Percentiles rank a stretch among this genome's conserved stretches.
These are phyloP conservation scores for Clunio marinus DNA, from an alignment of 2,888 invertebrate species.

Conservation along the genomic window DNA sequence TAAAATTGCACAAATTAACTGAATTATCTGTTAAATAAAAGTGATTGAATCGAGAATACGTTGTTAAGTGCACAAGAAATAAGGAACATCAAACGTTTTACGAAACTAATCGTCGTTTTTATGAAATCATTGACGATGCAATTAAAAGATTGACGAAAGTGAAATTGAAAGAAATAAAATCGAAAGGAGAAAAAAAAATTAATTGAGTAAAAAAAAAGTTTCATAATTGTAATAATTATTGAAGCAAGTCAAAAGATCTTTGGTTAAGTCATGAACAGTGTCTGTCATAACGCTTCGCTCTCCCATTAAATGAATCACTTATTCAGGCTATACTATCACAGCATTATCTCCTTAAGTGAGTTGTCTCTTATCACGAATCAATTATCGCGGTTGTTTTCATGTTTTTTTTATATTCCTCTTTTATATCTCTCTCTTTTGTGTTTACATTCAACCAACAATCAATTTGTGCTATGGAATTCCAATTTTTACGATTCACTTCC, in stretches of 20 bases:
- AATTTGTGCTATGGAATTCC: not conserved
- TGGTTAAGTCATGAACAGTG: too few species aligned
- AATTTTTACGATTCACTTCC: slow-evolving; percentile 11
- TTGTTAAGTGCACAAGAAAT: not conserved
- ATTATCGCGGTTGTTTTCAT: not conserved
- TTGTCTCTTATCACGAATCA: not conserved
- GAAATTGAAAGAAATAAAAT: not conserved
- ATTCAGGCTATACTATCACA: slow-evolving; percentile 31
- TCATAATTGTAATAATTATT: too few species aligned
- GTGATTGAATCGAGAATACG: not conserved
- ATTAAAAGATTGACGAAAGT: slow-evolving; percentile 3
- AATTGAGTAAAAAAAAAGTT: too few species aligned
- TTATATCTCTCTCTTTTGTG: not conserved
- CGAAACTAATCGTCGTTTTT: not conserved
- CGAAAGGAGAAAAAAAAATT: not conserved
- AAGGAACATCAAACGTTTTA: slow-evolving; percentile 5
- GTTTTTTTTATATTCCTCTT: not conserved
- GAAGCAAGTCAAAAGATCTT: too few species aligned
- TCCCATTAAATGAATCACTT: slow-evolving; percentile 31
- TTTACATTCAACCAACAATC: not conserved
- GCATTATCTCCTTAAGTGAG: slow-evolving; percentile 31
- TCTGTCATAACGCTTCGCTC: too few species aligned
- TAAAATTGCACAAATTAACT: slow-evolving; percentile 2
- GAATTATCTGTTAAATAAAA: not conserved
- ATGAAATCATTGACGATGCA: not conserved